A percentile compares a stretch with the other conserved stretches of the same genome.
Conservation (phyloP, 1,140 invertebrate species). For the Acromyrmex echinatior region DNA sequence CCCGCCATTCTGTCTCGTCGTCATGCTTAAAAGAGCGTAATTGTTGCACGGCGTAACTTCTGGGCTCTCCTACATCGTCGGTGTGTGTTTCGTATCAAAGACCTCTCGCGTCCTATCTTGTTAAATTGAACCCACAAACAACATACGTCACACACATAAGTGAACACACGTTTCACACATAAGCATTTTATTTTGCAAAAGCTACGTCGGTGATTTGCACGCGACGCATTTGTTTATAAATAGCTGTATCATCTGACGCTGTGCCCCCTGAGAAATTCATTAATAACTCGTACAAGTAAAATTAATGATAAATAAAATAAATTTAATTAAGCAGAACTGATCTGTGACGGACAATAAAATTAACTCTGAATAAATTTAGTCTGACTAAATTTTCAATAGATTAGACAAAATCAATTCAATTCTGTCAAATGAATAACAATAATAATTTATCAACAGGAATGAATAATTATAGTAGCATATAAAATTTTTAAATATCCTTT, state of each 20-base stretch:
- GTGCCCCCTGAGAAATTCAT: conserved; percentile 17
- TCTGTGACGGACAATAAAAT: neutral
- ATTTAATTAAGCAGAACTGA: neutral
- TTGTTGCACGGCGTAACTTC: conserved; percentile 52
- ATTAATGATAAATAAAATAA: conserved; percentile 18
- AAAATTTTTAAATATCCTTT: neutral
- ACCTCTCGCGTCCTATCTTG: conserved; percentile 3
- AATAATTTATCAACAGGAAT: conserved; percentile 28
- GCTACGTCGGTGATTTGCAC: neutral
- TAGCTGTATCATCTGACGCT: neutral
- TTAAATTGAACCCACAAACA: conserved; percentile 31
- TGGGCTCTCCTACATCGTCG: conserved; percentile 34
- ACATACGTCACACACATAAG: neutral
- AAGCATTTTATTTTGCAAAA: conserved; percentile 34
- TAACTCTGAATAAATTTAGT: neutral
- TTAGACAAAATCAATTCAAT: neutral
- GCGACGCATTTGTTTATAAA: conserved; percentile 37
- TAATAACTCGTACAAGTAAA: conserved; percentile 12
- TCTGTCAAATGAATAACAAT: conserved; percentile 10
- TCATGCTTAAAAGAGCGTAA: conserved; percentile 56
- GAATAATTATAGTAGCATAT: neutral
- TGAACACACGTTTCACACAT: neutral
- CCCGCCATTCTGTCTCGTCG: conserved; percentile 20
- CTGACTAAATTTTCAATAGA: neutral
- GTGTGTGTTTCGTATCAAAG: conserved; percentile 44